Conservation (phyloP, 2,888 invertebrate genomes). For the Drosophila antonietae region DNA sequence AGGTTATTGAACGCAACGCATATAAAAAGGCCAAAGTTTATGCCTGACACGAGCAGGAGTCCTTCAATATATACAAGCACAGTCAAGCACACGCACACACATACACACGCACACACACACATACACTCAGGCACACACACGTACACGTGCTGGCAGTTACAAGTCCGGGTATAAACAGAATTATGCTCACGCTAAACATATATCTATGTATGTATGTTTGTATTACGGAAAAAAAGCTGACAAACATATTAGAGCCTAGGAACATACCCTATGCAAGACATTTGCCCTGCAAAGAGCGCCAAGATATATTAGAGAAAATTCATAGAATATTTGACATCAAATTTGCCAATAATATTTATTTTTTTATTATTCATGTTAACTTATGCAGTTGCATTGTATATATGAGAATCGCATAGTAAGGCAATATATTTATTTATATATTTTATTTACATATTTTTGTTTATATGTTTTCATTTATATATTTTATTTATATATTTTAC, state of each 20-base stretch:
- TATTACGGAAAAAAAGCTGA: background rate
- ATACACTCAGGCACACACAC: conserved; percentile 9
- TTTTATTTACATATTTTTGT: too few relatives aligned
- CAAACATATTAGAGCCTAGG: background rate
- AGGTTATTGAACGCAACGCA: conserved; percentile 51
- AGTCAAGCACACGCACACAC: conserved; percentile 8
- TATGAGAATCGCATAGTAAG: background rate
- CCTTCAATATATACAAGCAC: conserved; percentile 3
- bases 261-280: background rate
- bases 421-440: too few relatives aligned
- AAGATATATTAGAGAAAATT: background rate
- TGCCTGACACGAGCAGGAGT: conserved; percentile 37
- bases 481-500: too few relatives aligned
- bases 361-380: too few relatives aligned
- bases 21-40: conserved; percentile 68
- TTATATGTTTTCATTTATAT: too few relatives aligned
- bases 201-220: background rate
- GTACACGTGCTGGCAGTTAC: conserved; percentile 6
- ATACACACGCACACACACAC: conserved; percentile 9
- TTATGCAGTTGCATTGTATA: too few relatives aligned
- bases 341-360: too few relatives aligned
- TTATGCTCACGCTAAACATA: conserved; percentile 29
- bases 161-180: conserved; percentile 32
- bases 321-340: background rate
- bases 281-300: background rate